phyloP scores from a whole-genome alignment of 1,140 invertebrate genomes.

The Hyphantria cunea region DNA sequence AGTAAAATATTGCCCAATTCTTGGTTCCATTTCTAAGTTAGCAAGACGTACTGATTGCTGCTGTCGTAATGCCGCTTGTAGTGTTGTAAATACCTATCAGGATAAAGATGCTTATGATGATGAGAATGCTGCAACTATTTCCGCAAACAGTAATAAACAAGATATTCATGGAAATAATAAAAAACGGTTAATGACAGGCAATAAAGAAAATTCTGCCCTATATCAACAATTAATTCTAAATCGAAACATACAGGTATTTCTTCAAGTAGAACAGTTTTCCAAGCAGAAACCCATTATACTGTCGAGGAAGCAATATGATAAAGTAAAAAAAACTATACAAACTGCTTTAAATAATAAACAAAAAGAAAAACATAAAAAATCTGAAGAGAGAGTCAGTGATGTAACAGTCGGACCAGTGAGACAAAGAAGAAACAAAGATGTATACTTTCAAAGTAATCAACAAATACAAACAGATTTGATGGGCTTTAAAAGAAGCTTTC shows the following conservation, averaged over 20 bases:
- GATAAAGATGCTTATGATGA: too few relatives aligned
- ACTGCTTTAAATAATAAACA: conserved; percentile 40
- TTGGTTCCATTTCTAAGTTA: background rate
- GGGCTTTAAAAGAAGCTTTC: too few relatives aligned
- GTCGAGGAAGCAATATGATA: conserved; percentile 61
- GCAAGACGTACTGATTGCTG: too few relatives aligned
- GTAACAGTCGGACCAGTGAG: conserved; percentile 40
- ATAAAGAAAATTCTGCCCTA: conserved; percentile 21
- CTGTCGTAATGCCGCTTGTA: too few relatives aligned
- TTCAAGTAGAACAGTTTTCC: conserved; percentile 49
- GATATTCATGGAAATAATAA: background rate
- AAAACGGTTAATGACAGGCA: conserved; percentile 3
- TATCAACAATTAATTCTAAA: conserved; percentile 43
- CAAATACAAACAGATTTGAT: conserved; percentile 22
- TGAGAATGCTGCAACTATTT: too few relatives aligned
- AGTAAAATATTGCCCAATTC: background rate
- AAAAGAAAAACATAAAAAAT: conserved; percentile 34
- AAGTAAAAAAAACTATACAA: conserved; percentile 58
- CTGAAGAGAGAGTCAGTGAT: conserved; percentile 36
- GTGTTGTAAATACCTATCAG: too few relatives aligned
- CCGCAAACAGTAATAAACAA: background rate
- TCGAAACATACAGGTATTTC: conserved; percentile 55
- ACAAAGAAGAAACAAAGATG: background rate
- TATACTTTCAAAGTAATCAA: background rate
- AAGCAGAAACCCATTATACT: conserved; percentile 56